phyloP scores from a whole-genome alignment of 2,888 invertebrate species.

The Megaustenia siamemsis region DNA sequence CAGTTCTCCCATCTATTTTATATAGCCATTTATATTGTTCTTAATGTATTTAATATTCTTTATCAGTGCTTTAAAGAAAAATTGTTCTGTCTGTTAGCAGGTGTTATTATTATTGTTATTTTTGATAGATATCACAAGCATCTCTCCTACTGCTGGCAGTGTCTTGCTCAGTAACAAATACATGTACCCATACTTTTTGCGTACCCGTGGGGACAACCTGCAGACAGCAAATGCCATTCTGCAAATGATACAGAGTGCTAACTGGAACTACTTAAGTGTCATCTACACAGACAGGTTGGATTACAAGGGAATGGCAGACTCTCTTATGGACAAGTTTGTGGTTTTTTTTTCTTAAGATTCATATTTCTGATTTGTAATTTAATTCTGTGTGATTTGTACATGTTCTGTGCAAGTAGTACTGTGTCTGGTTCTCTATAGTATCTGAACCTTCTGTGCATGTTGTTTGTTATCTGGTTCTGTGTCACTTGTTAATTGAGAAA shows the following conservation, averaged over 20 bases:
- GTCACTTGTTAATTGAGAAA: too few relatives aligned
- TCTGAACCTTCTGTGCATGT: too few relatives aligned
- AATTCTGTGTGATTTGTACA: too few relatives aligned
- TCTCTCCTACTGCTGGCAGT: conserved; percentile 78
- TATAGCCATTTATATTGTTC: neutral
- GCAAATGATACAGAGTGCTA: conserved; percentile 52
- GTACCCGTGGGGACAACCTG: conserved; percentile 75
- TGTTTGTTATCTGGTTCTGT: too few relatives aligned
- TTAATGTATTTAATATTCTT: neutral
- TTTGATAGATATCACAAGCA: conserved; percentile 65
- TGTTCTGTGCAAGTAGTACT: too few relatives aligned
- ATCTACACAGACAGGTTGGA: conserved; percentile 76
- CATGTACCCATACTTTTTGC: conserved; percentile 71
- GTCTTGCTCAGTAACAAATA: conserved; percentile 68
- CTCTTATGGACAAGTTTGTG: conserved; percentile 68
- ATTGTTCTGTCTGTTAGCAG: neutral
- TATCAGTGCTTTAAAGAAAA: neutral
- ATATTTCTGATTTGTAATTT: neutral
- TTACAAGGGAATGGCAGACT: conserved; percentile 71
- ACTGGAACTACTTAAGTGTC: conserved; percentile 77
- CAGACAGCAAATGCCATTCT: conserved; percentile 56
- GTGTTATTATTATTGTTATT: neutral
- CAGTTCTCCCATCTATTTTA: too few relatives aligned
- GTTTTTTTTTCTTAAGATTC: neutral
- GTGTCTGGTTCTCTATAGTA: too few relatives aligned